Conservation (phyloP, 2,113 vertebrate species). For the Camelus dromedarius region DNA sequence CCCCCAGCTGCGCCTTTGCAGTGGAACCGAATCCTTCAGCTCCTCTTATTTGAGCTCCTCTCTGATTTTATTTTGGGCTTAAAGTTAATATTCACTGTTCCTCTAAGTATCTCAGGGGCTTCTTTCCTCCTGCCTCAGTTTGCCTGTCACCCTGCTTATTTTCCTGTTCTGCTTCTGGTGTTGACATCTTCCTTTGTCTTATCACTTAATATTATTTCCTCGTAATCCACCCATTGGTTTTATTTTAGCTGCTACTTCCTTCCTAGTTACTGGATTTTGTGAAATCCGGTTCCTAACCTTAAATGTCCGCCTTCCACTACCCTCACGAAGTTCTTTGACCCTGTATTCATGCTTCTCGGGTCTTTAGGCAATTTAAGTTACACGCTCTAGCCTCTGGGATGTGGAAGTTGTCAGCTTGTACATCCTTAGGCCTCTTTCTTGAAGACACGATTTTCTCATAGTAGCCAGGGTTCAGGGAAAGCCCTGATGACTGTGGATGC, state of each 20-base stretch:
- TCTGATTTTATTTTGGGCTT: neutral
- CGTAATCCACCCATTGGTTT: conserved; percentile 65
- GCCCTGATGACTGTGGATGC: fast-evolving
- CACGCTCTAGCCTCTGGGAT: fast-evolving
- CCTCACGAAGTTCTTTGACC: fast-evolving
- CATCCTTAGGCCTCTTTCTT: neutral
- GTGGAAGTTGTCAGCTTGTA: fast-evolving
- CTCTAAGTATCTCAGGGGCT: neutral
- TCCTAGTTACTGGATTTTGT: conserved; percentile 69
- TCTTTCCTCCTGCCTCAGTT: neutral
- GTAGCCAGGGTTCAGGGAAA: neutral
- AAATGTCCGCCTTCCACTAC: neutral
- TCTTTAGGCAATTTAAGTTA: neutral
- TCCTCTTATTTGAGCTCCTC: neutral
- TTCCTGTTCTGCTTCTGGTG: neutral
- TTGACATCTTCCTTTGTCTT: conserved; percentile 66
- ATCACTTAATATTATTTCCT: conserved; percentile 82
- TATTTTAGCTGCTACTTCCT: conserved; percentile 82
- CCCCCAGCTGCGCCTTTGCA: neutral
- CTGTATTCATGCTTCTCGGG: fast-evolving
- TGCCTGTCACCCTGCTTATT: neutral
- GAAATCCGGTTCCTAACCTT: conserved; percentile 47
- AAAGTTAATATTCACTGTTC: neutral
- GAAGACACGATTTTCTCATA: fast-evolving
- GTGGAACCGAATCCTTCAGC: neutral